Conservation (phyloP, 2,888 invertebrate species). For the Corythucha ciliata region DNA sequence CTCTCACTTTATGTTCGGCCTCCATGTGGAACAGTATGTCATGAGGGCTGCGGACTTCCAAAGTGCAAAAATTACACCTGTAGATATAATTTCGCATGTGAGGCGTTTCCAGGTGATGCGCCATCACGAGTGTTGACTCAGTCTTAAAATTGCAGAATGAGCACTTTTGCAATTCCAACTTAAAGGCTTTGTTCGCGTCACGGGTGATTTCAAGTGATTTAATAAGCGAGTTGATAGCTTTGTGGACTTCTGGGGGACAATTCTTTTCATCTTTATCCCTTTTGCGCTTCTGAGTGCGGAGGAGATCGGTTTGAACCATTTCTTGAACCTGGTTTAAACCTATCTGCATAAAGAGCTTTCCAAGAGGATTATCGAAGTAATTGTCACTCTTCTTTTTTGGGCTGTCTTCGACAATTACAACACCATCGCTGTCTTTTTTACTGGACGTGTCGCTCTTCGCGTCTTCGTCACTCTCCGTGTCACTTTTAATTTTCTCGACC, state of each 20-base stretch:
- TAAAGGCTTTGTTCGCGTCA: conserved; percentile 73
- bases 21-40: conserved; percentile 89
- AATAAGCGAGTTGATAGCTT: conserved; percentile 70
- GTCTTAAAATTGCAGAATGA: conserved; percentile 83
- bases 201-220: conserved; percentile 78
- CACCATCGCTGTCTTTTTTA: conserved; percentile 34
- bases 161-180: conserved; percentile 68
- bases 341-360: conserved; percentile 84
- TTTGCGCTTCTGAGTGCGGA: conserved; percentile 77
- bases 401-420: conserved; percentile 32
- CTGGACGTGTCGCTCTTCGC: conserved; percentile 33
- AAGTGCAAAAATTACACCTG: conserved; percentile 73
- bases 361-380: conserved; percentile 78
- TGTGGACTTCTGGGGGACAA: conserved; percentile 56
- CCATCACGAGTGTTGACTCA: conserved; percentile 72
- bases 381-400: conserved; percentile 49
- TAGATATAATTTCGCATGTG: conserved; percentile 82
- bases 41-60: conserved; percentile 72
- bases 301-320: conserved; percentile 83
- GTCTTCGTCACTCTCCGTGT: conserved; percentile 36
- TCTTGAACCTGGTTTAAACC: conserved; percentile 86
- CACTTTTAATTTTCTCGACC: conserved; percentile 35
- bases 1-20: conserved; percentile 73
- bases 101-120: conserved; percentile 80
- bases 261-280: conserved; percentile 59